Evolutionary conservation across 1,140 invertebrate species (phyloP).

Genomic region (Drosophila murphyi): DNA sequence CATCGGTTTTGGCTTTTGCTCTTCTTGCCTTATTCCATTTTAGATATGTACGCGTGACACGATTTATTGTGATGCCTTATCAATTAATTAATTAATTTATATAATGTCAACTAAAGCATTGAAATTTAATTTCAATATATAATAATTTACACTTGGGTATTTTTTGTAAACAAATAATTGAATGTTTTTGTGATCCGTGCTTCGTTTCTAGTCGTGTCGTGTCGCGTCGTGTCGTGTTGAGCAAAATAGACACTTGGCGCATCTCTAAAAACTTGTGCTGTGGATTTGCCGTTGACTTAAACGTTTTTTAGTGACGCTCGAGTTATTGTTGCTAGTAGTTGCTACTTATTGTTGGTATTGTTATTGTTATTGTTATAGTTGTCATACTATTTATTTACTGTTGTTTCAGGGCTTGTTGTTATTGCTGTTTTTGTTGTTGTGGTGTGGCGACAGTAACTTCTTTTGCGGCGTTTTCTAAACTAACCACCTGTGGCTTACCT

Average conservation of each 20-base stretch:
- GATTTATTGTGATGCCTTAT: background rate
- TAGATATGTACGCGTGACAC: constrained; percentile 1
- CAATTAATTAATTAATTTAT: too few species aligned
- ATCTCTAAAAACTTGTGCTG: constrained; percentile 2
- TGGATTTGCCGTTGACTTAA: constrained; percentile 56
- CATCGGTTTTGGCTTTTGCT: constrained; percentile 13
- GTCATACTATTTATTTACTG: constrained; percentile 24
- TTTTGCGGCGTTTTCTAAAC: constrained; percentile 40
- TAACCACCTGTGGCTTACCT: constrained; percentile 22
- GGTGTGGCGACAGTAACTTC: constrained; percentile 38
- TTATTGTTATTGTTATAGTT: constrained; percentile 19
- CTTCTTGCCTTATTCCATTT: background rate
- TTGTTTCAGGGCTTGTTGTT: constrained; percentile 13
- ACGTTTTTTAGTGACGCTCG: constrained; percentile 76
- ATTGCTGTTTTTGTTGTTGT: constrained; percentile 17
- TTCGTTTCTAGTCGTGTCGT: background rate
- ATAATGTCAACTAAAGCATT: too few species aligned
- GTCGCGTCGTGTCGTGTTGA: background rate
- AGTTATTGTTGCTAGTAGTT: constrained; percentile 50
- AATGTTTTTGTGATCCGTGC: too few species aligned
- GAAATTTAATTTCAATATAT: too few species aligned
- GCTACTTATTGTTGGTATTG: constrained; percentile 29
- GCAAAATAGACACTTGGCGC: background rate
- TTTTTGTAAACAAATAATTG: too few species aligned
- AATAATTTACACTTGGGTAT: too few species aligned